Evolutionary conservation across 2,888 invertebrate species (phyloP).

Genomic region (Pachymerium ferrugineum): DNA sequence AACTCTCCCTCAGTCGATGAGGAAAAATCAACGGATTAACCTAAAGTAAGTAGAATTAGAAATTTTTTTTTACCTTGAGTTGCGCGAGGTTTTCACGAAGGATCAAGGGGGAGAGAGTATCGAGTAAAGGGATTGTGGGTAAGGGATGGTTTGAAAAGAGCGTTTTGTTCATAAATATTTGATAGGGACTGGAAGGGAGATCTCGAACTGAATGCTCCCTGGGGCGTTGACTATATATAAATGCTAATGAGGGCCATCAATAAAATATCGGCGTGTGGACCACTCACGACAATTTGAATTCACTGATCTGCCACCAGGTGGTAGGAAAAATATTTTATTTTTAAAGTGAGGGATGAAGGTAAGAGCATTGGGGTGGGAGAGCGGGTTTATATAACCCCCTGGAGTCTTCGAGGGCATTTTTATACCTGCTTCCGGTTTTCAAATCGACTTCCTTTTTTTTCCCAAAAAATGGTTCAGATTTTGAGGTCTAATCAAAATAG

Average conservation of each 20-base stretch:
- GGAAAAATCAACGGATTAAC: background rate
- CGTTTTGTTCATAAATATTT: constrained; percentile 13
- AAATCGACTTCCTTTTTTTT: too few relatives aligned
- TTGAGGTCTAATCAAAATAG: too few relatives aligned
- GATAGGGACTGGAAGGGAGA: background rate
- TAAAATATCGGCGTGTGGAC: constrained; percentile 13
- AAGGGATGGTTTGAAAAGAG: background rate
- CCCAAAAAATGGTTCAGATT: too few relatives aligned
- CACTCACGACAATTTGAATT: constrained; percentile 13
- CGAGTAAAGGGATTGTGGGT: background rate
- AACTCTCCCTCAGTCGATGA: background rate
- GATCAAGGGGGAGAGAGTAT: background rate
- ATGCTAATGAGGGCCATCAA: constrained; percentile 4
- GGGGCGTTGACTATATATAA: constrained; percentile 2
- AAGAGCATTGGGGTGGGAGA: background rate
- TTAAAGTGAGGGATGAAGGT: background rate
- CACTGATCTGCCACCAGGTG: background rate
- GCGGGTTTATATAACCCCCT: too few relatives aligned
- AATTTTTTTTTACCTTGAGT: too few relatives aligned
- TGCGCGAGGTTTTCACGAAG: too few relatives aligned
- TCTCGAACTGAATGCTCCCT: background rate
- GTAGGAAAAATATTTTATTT: background rate
- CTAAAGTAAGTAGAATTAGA: too few relatives aligned
- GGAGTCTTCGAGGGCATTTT: too few relatives aligned
- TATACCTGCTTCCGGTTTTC: too few relatives aligned